A percentile compares a stretch with the other conserved stretches of the same genome.
Conservation (phyloP, 2,888 invertebrate genomes). For the Lepidocyrtoides sp. region DNA sequence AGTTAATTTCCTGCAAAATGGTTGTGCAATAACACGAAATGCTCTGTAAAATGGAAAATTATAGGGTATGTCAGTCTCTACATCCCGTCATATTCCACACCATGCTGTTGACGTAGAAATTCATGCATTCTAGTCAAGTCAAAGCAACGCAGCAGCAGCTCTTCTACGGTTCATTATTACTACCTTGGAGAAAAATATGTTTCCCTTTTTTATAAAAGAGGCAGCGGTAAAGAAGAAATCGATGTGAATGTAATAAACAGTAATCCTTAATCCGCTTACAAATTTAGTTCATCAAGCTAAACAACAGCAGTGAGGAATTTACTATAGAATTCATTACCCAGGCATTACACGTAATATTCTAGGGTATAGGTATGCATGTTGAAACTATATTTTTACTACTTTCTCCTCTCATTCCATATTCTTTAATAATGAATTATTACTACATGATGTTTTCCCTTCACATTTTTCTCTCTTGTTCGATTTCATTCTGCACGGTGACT, state of each 20-base stretch:
- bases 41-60: conserved; percentile 61
- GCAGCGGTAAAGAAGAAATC: conserved; percentile 47
- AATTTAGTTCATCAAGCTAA: conserved; percentile 61
- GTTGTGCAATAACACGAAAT: conserved; percentile 17
- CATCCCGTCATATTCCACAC: conserved; percentile 10
- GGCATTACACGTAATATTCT: background rate
- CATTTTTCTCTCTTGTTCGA: background rate
- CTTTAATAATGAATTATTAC: background rate
- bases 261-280: conserved; percentile 59
- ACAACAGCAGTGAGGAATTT: background rate
- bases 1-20: conserved; percentile 65
- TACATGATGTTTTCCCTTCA: background rate
- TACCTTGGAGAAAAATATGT: background rate
- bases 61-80: conserved; percentile 40
- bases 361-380: background rate
- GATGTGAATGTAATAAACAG: conserved; percentile 55
- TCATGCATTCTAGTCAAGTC: background rate
- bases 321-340: background rate
- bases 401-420: background rate
- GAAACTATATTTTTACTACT: background rate
- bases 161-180: background rate
- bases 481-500: background rate
- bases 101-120: background rate
- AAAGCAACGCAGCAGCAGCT: too few species aligned
- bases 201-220: background rate